Conservation (phyloP, 2,888 invertebrate genomes). For the Frankliniella intonsa region DNA sequence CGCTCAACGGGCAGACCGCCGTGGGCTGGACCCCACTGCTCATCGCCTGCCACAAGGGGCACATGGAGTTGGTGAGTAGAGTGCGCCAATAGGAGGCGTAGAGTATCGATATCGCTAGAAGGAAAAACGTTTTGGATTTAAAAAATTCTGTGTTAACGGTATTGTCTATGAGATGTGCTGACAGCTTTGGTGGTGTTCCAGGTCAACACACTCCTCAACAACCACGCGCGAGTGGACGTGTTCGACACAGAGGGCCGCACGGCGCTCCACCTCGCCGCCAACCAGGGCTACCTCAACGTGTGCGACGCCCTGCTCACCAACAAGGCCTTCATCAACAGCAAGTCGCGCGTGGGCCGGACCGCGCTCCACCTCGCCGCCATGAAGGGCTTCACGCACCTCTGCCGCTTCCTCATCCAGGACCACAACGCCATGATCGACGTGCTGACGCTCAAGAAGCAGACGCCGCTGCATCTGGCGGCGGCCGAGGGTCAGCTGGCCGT, state of each 20-base stretch:
- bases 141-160: no score
- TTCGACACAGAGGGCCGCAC: constrained; percentile 96
- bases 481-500: constrained; percentile 95
- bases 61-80: constrained; percentile 72
- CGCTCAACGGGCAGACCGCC: constrained; percentile 88
- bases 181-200: constrained; percentile 42
- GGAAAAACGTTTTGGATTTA: neutral
- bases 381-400: constrained; percentile 85
- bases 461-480: constrained; percentile 94
- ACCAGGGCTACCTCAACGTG: constrained; percentile 80
- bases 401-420: constrained; percentile 83
- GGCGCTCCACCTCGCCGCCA: constrained; percentile 91
- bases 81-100: neutral
- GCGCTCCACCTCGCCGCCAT: constrained; percentile 95
- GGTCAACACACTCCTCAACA: constrained; percentile 75
- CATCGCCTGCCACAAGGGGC: constrained; percentile 93
- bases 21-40: constrained; percentile 96
- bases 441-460: constrained; percentile 90
- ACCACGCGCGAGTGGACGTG: constrained; percentile 97
- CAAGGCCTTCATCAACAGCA: constrained; percentile 98
- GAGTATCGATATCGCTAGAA: neutral
- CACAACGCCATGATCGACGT: constrained; percentile 95
- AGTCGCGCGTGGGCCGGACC: constrained; percentile 93
- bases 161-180: no score
- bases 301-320: constrained; percentile 85